A percentile compares a stretch with the other conserved stretches of the same genome.
Conservation (phyloP, 2,113 vertebrate species). For the Esox niger region DNA sequence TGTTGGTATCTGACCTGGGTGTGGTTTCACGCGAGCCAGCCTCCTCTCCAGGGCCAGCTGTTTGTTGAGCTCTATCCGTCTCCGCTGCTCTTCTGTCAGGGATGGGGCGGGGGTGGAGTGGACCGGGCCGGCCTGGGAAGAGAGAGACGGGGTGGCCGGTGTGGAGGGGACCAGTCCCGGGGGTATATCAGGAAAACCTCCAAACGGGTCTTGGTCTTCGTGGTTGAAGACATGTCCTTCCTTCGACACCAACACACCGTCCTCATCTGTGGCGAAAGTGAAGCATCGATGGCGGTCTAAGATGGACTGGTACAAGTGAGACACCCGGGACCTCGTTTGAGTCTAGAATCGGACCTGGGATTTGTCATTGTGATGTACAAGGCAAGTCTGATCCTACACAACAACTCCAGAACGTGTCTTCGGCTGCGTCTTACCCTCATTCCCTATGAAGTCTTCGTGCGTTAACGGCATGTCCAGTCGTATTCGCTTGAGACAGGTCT, state of each 20-base stretch:
- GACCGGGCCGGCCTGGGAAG: conserved; percentile 33
- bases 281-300: no score
- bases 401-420: no score
- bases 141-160: not conserved
- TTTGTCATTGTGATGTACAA: no score
- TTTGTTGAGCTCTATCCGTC: conserved; percentile 82
- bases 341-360: not conserved
- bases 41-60: conserved; percentile 83
- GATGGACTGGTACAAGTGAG: no score
- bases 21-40: conserved; percentile 72
- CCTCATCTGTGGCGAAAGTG: no score
- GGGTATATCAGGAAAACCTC: conserved; percentile 10
- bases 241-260: conserved; percentile 2
- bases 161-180: conserved; percentile 30
- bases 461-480: conserved; percentile 90
- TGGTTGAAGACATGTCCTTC: conserved; percentile 5
- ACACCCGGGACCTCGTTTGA: no score
- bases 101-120: conserved; percentile 42
- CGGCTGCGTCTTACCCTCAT: conserved; percentile 73
- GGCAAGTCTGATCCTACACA: no score
- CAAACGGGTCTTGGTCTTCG: conserved; percentile 45
- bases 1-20: conserved; percentile 50
- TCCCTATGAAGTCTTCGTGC: conserved; percentile 80
- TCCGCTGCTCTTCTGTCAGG: conserved; percentile 83
- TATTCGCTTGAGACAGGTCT: conserved; percentile 96